These are phyloP conservation scores for Scalopus aquaticus DNA, from an alignment of 2,113 vertebrate genomes.

Conservation along the genomic window DNA sequence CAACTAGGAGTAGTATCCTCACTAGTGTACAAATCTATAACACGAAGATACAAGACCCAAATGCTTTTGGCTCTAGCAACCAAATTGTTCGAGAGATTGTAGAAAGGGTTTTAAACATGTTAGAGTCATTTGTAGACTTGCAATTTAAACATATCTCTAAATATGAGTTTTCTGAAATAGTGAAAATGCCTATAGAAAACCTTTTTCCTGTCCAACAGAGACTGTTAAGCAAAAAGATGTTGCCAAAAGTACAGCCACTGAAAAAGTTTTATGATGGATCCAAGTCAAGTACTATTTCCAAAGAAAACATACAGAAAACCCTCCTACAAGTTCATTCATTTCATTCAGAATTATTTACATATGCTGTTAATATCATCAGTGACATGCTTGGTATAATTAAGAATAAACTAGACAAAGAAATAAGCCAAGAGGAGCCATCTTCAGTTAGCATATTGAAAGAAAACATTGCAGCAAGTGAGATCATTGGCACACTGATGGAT, in stretches of 20 bases:
- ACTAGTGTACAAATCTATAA: background rate
- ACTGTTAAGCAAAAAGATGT: conserved; percentile 41
- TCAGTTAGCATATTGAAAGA: conserved; percentile 40
- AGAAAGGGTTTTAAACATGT: conserved; percentile 59
- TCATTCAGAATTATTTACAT: conserved; percentile 69
- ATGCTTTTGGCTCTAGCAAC: background rate
- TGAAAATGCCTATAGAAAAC: conserved; percentile 72
- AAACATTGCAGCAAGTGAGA: conserved; percentile 62
- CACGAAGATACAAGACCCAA: background rate
- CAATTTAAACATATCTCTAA: conserved; percentile 73
- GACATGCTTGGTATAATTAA: conserved; percentile 72
- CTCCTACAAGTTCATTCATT: conserved; percentile 65
- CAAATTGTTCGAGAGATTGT: conserved; percentile 63
- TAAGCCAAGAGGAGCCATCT: conserved; percentile 46
- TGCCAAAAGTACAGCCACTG: conserved; percentile 57
- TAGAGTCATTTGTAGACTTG: conserved; percentile 75
- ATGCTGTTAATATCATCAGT: conserved; percentile 52
- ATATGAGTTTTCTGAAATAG: conserved; percentile 75
- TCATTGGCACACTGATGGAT: conserved; percentile 58
- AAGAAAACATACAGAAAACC: conserved; percentile 50
- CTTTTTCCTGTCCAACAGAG: conserved; percentile 59
- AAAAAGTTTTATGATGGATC: conserved; percentile 45
- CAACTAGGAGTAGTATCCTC: background rate
- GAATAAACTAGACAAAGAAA: conserved; percentile 71
- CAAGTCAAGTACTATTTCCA: conserved; percentile 17